Conservation (phyloP, 2,113 vertebrate genomes). For the Thymallus thymallus region DNA sequence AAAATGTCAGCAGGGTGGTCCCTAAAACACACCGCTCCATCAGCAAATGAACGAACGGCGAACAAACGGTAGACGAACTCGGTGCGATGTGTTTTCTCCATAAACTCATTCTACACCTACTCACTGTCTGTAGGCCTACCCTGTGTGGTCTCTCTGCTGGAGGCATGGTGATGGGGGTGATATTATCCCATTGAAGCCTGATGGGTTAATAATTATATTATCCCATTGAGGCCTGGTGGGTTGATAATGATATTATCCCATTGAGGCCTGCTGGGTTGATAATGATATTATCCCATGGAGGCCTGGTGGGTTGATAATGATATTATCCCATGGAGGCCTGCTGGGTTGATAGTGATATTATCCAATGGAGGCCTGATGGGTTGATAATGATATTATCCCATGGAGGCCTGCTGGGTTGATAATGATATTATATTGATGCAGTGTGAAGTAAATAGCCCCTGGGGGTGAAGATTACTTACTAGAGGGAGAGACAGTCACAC, state of each 20-base stretch:
- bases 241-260: background rate
- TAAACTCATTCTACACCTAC: too few relatives aligned
- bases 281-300: background rate
- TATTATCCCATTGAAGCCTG: background rate
- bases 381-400: background rate
- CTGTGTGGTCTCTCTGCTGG: too few relatives aligned
- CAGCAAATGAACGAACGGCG: too few relatives aligned
- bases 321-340: background rate
- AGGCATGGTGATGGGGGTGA: too few relatives aligned
- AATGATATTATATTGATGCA: background rate
- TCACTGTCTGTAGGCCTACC: too few relatives aligned
- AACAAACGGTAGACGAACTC: too few relatives aligned
- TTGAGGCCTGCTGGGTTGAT: background rate
- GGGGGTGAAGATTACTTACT: background rate
- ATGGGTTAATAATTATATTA: background rate
- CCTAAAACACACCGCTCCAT: too few relatives aligned
- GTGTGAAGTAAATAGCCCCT: background rate
- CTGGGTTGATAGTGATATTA: background rate
- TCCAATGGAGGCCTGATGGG: too few relatives aligned
- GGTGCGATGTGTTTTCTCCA: too few relatives aligned
- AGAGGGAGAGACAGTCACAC: conserved; percentile 35
- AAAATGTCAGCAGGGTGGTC: too few relatives aligned
- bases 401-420: background rate
- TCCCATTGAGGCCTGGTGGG: too few relatives aligned
- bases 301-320: too few relatives aligned